Evolutionary conservation across 1,140 invertebrate species (phyloP), one percentile per base, ranked within the genome.

Genomic region (Cydia splendana): DNA sequence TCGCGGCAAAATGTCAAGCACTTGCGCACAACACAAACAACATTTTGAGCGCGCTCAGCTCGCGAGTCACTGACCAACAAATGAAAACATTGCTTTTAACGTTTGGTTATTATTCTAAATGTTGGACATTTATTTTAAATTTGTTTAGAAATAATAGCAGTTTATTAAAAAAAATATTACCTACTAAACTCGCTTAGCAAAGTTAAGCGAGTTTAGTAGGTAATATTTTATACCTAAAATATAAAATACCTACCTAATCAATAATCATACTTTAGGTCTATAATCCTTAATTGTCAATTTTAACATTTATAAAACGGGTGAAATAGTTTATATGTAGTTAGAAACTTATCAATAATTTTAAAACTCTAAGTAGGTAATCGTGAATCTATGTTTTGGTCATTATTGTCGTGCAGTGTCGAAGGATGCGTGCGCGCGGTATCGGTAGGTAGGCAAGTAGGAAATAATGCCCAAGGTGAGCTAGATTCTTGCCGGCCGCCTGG

Each of bases 381-480:
- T 12, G 9, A 45, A 10, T 45, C 45, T 45, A 45, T n/a, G 67
- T 38, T 45, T 71, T 71, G 34, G 67, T 71, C 13, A 71, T 20
- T 71, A 65, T 65, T 57, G 76, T 74, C 67, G 77, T 76, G 79
- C 74, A 42, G 76, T 69, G 71, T 76, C 75, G 83, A 24, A 75
- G 74, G 45, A 83, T 81, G 81, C 77, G 78, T 78, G 75, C 74
- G 65, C 84, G 75, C 81, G 73, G 71, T 18, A 18, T 77, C 79
- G 77, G 82, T 84, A 79, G 77, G 82, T 84, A 79, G 75, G 81
- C 83, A 84, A 88, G 88, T 90, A 91, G 90, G 89, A 91, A 91
- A 88, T 87, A 87, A 76, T 84, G 80, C 76, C 83, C 90, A 91
- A 91, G 90, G 90, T 87, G 84, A 91, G 80, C 88, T 79, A 84